These are phyloP conservation scores for Tetramorium bicarinatum DNA, from an alignment of 2,888 invertebrate genomes.

Conservation along the genomic window DNA sequence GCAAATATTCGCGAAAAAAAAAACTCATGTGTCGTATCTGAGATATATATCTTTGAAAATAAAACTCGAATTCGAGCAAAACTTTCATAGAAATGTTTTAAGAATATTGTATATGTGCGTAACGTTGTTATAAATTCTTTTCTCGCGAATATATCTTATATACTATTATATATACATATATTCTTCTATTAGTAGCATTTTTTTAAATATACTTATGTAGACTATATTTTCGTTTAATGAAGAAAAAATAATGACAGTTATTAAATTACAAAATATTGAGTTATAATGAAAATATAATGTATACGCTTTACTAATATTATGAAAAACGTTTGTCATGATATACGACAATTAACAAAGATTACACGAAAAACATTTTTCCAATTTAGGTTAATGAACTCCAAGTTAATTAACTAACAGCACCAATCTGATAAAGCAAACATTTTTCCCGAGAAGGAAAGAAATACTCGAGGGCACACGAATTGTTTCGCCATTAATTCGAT, in stretches of 20 bases:
- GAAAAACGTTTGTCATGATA: background rate
- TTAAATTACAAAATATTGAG: conserved; percentile 27
- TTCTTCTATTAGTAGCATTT: background rate
- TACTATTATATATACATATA: background rate
- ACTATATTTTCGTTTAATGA: conserved; percentile 18
- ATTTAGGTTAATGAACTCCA: conserved; percentile 16
- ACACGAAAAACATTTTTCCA: conserved; percentile 9
- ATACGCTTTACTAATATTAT: background rate
- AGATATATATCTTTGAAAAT: conserved; percentile 1
- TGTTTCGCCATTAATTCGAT: conserved; percentile 31
- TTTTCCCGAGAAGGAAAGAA: conserved; percentile 1
- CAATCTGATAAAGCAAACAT: conserved; percentile 20
- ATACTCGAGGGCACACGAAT: conserved; percentile 43
- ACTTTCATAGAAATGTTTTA: background rate
- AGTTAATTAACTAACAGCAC: conserved; percentile 33
- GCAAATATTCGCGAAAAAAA: background rate
- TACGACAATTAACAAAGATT: conserved; percentile 8
- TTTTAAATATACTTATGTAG: background rate
- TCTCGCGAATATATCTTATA: background rate
- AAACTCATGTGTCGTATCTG: background rate
- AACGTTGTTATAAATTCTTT: background rate
- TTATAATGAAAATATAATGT: background rate
- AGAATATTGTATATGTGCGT: background rate
- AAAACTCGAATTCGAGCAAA: background rate
- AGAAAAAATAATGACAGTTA: background rate